Percentiles rank a stretch among this genome's conserved stretches.
Conservation (phyloP, 2,113 vertebrate species). For the Bos taurus region ARS-UCD2.0 NC_037357.1:12764501-12765000, state of each 20-base stretch:
- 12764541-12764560: background rate
- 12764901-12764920: background rate
- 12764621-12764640: background rate
- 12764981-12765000: background rate
- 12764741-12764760: background rate
- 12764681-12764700: background rate
- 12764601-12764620: background rate
- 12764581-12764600: background rate
- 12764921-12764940: background rate
- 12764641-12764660: background rate
- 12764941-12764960: background rate
- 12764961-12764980: background rate
- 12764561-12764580: background rate
- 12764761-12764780: background rate
- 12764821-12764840: constrained; percentile 4
- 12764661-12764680: background rate
- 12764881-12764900: background rate
- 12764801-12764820: background rate
- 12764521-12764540: background rate
- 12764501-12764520: background rate
- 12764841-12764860: constrained; percentile 29
- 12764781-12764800: background rate
- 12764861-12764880: background rate
- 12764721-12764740: background rate
- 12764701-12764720: background rate